A percentile compares a stretch with the other conserved stretches of the same genome.
Conservation (phyloP, 2,113 vertebrate species). For the Prochilodus magdalenae region DNA sequence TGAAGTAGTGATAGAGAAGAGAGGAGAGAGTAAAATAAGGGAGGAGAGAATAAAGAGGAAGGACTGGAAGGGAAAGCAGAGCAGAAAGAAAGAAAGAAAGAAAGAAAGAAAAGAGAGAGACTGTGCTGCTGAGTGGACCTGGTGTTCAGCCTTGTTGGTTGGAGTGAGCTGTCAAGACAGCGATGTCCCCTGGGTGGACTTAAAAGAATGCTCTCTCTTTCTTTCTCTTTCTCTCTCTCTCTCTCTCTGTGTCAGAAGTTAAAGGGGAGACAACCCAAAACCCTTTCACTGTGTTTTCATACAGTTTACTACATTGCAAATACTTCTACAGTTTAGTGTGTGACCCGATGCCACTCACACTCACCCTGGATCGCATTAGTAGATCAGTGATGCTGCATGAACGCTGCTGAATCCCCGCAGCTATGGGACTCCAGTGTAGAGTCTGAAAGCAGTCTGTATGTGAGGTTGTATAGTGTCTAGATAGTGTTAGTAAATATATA, state of each 20-base stretch:
- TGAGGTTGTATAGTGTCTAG: no score
- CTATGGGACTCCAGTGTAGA: no score
- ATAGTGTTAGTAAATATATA: no score
- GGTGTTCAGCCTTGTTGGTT: slow-evolving; percentile 62
- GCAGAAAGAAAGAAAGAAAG: slow-evolving; percentile 14
- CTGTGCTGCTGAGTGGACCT: slow-evolving; percentile 48
- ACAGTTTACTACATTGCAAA: slow-evolving; percentile 12
- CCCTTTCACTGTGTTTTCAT: slow-evolving; percentile 38
- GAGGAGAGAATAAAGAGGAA: neutral
- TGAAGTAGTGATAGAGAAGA: neutral
- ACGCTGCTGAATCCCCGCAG: no score
- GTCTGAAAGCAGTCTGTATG: no score
- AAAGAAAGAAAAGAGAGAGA: slow-evolving; percentile 24
- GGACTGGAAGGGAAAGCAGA: neutral
- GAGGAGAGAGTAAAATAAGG: neutral
- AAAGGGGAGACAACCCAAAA: slow-evolving; percentile 41
- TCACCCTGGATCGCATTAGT: no score
- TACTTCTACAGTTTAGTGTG: slow-evolving; percentile 7
- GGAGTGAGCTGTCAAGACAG: slow-evolving; percentile 65
- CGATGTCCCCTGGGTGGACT: slow-evolving; percentile 54
- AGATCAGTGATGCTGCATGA: no score
- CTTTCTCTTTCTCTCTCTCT: slow-evolving; percentile 2
- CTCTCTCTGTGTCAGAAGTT: slow-evolving; percentile 25
- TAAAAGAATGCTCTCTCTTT: slow-evolving; percentile 55
- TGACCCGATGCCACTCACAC: slow-evolving; percentile 17